Percentiles rank a stretch among this genome's conserved stretches.
These are phyloP conservation scores for Lysandra bellargus DNA, from an alignment of 2,888 invertebrate genomes.

Conservation along the genomic window DNA sequence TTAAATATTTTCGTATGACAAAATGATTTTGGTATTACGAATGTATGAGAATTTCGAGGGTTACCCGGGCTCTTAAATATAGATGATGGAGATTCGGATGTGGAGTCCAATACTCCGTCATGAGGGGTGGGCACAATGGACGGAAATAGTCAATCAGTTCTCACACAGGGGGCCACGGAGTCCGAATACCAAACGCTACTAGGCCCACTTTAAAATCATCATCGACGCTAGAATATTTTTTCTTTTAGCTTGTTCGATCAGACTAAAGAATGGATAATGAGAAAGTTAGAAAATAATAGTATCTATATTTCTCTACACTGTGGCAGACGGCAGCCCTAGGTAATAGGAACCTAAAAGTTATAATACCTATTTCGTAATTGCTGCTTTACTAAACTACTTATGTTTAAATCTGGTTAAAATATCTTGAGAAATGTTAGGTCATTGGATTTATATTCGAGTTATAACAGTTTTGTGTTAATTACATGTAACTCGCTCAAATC, in stretches of 20 bases:
- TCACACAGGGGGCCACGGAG: constrained; percentile 41
- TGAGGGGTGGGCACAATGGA: constrained; percentile 42
- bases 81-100: constrained; percentile 28
- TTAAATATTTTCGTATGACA: no score
- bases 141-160: constrained; percentile 47
- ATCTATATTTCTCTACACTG: no score
- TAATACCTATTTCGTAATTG: no score
- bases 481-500: neutral
- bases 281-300: no score
- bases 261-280: no score
- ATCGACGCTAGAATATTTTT: no score
- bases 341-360: no score
- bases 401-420: neutral
- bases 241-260: no score
- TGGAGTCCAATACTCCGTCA: constrained; percentile 16
- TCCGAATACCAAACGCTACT: constrained; percentile 25
- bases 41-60: no score
- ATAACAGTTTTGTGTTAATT: neutral
- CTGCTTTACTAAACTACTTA: neutral
- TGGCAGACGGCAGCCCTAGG: no score
- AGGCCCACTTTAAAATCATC: constrained; percentile 8
- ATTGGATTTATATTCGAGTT: neutral
- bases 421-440: neutral
- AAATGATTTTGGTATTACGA: no score
- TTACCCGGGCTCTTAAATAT: constrained; percentile 33